phyloP scores from a whole-genome alignment of 2,797 vertebrate genomes.

The Huso huso region DNA sequence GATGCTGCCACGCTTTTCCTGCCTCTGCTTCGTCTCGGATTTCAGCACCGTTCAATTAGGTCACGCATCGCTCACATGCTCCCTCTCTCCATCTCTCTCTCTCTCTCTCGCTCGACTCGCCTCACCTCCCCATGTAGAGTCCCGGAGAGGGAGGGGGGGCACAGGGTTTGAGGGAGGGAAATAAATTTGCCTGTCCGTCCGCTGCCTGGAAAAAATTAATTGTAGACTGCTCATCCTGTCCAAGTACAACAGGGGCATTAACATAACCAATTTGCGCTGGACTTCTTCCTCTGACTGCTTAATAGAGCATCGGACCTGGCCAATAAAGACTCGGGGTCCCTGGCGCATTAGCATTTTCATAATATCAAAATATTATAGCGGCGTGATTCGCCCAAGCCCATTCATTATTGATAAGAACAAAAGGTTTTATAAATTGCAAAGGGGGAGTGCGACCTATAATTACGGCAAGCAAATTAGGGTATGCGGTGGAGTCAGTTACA shows the following conservation, averaged over 20 bases:
- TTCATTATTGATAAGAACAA: slow-evolving; percentile 99
- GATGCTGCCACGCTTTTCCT: slow-evolving; percentile 53
- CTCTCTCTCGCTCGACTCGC: slow-evolving; percentile 34
- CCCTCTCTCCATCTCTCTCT: slow-evolving; percentile 42
- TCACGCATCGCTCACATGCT: slow-evolving; percentile 61
- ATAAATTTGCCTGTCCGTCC: slow-evolving; percentile 86
- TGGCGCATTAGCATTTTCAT: slow-evolving; percentile 89
- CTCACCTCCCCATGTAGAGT: slow-evolving; percentile 51
- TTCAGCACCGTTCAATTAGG: slow-evolving; percentile 69
- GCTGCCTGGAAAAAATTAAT: slow-evolving; percentile 90
- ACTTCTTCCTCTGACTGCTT: slow-evolving; percentile 89
- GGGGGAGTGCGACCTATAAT: slow-evolving; percentile 96
- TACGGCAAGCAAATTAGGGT: slow-evolving; percentile 97
- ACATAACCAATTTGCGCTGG: slow-evolving; percentile 96
- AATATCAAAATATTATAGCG: slow-evolving; percentile 89
- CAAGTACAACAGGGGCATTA: slow-evolving; percentile 93
- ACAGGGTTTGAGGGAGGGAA: slow-evolving; percentile 65
- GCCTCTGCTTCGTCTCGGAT: slow-evolving; percentile 24
- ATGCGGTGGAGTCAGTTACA: slow-evolving; percentile 87
- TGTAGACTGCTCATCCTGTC: slow-evolving; percentile 86
- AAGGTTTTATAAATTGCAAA: slow-evolving; percentile 94
- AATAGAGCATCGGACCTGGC: slow-evolving; percentile 87
- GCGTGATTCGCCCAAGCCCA: slow-evolving; percentile 72
- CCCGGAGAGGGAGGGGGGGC: slow-evolving; percentile 37
- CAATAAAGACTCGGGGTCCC: slow-evolving; percentile 80